phyloP scores from a whole-genome alignment of 2,888 invertebrate genomes.

The Pandemis heparana region DNA sequence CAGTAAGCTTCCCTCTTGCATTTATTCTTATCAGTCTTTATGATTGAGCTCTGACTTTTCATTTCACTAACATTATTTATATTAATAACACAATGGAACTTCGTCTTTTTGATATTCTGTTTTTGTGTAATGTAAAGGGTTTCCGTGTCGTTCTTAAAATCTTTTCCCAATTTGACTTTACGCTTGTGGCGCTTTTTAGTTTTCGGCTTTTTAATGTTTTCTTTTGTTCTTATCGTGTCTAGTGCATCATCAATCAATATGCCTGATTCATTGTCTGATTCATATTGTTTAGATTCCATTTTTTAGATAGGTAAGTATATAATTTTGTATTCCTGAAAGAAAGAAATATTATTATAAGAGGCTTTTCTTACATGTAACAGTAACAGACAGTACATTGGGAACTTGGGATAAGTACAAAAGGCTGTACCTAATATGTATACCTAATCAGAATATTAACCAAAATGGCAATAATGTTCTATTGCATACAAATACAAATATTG shows the following conservation, averaged over 20 bases:
- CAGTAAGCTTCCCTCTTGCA: conserved; percentile 34
- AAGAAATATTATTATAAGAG: background rate
- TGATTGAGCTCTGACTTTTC: conserved; percentile 25
- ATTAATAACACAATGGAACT: conserved; percentile 44
- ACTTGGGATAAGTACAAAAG: too few relatives aligned
- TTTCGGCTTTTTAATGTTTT: background rate
- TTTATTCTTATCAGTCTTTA: conserved; percentile 13
- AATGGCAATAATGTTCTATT: too few relatives aligned
- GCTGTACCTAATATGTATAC: too few relatives aligned
- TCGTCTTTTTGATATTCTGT: conserved; percentile 45
- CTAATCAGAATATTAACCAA: too few relatives aligned
- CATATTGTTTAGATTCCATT: conserved; percentile 26
- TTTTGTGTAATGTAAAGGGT: conserved; percentile 49
- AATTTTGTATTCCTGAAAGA: background rate
- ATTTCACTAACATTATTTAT: background rate
- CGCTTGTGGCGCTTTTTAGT: conserved; percentile 5
- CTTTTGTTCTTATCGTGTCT: conserved; percentile 1
- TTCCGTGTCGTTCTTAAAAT: conserved; percentile 30
- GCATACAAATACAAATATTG: too few relatives aligned
- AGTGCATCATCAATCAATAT: conserved; percentile 25
- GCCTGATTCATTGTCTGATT: conserved; percentile 15
- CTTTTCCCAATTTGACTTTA: background rate
- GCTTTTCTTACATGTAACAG: too few relatives aligned
- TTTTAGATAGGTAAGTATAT: background rate
- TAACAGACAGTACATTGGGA: too few relatives aligned